phyloP scores from a whole-genome alignment of 2,113 vertebrate species.

The Balaenoptera acutorostrata region DNA sequence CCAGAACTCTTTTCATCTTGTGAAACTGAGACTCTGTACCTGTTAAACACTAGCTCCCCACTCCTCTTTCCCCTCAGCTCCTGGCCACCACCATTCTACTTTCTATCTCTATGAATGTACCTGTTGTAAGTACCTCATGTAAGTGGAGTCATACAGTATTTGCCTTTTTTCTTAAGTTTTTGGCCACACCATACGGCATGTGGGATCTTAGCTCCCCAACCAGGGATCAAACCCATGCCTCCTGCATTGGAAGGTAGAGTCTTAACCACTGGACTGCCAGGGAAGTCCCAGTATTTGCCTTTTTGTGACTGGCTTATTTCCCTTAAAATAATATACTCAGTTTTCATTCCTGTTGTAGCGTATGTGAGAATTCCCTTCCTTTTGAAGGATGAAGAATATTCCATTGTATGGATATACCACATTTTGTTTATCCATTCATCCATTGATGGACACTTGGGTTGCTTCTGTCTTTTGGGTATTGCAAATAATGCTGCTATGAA shows the following conservation, averaged over 20 bases:
- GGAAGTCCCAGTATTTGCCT: not conserved
- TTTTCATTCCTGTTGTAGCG: not conserved
- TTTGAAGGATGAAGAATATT: not conserved
- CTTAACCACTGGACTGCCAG: too few species aligned
- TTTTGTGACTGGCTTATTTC: not conserved
- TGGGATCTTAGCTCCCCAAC: too few species aligned
- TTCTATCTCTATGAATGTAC: not conserved
- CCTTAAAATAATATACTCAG: not conserved
- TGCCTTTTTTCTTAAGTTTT: not conserved
- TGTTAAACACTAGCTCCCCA: not conserved
- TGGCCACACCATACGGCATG: too few species aligned
- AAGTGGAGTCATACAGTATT: not conserved
- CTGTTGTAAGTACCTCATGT: not conserved
- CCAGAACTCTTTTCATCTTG: not conserved
- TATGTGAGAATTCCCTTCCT: not conserved
- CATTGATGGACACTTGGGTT: not conserved
- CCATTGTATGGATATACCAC: too few species aligned
- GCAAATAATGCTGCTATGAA: not conserved
- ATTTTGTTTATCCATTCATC: not conserved
- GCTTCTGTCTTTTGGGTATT: not conserved
- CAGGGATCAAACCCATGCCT: too few species aligned
- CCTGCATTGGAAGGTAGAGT: too few species aligned
- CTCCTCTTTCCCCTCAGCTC: not conserved
- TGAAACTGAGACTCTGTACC: not conserved
- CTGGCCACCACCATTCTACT: not conserved